phyloP scores from a whole-genome alignment of 2,113 vertebrate species.

The Labrus mixtus region DNA sequence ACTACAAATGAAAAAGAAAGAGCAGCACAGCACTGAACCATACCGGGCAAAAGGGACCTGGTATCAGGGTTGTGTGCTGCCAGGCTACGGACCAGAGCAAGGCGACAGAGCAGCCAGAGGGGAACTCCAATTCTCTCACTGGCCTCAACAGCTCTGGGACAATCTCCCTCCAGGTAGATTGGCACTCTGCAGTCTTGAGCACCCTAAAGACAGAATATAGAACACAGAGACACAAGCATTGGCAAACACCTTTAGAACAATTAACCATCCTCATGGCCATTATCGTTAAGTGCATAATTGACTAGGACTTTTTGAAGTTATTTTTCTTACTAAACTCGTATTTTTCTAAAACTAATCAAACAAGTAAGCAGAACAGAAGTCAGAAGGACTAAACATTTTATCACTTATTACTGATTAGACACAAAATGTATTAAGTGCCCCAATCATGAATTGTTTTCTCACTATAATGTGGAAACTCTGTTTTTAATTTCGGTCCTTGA shows the following conservation, averaged over 20 bases:
- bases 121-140: conserved; percentile 78
- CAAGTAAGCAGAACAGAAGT: too few species aligned
- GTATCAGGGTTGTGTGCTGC: conserved; percentile 75
- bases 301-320: too few species aligned
- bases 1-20: neutral
- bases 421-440: too few species aligned
- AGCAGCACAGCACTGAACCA: conserved; percentile 17
- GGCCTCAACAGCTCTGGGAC: conserved; percentile 75
- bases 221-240: neutral
- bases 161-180: conserved; percentile 36
- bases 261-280: too few species aligned
- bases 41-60: conserved; percentile 73
- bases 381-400: too few species aligned
- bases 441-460: too few species aligned
- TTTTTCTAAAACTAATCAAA: too few species aligned
- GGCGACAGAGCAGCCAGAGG: conserved; percentile 89
- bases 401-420: too few species aligned
- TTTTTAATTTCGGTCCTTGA: neutral
- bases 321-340: too few species aligned
- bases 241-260: too few species aligned
- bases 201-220: conserved; percentile 32
- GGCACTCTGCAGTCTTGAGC: conserved; percentile 1
- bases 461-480: too few species aligned
- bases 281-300: too few species aligned
- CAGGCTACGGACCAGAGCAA: conserved; percentile 81